Conservation (phyloP, 2,113 vertebrate species). For the Poeciliopsis turrubarensis region DNA sequence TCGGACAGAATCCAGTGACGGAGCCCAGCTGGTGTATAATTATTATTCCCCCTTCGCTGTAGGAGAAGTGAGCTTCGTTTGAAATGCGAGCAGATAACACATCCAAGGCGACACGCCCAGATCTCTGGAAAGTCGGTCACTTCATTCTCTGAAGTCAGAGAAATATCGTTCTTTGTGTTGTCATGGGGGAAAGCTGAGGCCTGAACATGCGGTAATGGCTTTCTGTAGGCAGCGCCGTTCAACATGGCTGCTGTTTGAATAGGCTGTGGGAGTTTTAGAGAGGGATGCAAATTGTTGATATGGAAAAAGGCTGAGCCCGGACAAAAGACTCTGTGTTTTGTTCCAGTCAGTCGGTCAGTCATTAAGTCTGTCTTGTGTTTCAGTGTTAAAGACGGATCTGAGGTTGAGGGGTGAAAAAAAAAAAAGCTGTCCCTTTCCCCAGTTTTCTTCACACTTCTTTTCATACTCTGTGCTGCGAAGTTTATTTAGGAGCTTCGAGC, state of each 20-base stretch:
- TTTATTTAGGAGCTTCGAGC: not conserved
- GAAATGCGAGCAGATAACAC: constrained; percentile 11
- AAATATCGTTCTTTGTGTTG: constrained; percentile 38
- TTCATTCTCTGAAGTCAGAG: not conserved
- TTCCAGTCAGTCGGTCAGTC: constrained; percentile 3
- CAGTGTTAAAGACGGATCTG: constrained; percentile 8
- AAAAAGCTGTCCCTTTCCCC: not conserved
- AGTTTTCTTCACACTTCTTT: not conserved
- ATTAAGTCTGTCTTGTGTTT: constrained; percentile 38
- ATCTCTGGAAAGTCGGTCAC: not conserved
- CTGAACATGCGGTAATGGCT: constrained; percentile 44
- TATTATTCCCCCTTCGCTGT: constrained; percentile 20
- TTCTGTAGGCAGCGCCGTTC: constrained; percentile 64
- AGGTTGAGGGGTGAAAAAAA: no score
- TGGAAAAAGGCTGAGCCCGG: constrained; percentile 51
- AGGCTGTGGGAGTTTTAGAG: constrained; percentile 59
- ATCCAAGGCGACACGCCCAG: not conserved
- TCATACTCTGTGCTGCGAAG: not conserved
- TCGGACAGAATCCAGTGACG: constrained; percentile 35
- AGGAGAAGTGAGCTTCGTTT: constrained; percentile 20
- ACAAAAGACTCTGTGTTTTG: constrained; percentile 66
- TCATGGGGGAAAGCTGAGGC: constrained; percentile 36
- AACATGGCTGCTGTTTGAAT: constrained; percentile 66
- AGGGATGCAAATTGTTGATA: constrained; percentile 71
- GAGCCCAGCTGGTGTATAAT: constrained; percentile 13